Evolutionary conservation across 2,797 vertebrate species (phyloP).

Genomic region (Lophotriccus pileatus): DNA sequence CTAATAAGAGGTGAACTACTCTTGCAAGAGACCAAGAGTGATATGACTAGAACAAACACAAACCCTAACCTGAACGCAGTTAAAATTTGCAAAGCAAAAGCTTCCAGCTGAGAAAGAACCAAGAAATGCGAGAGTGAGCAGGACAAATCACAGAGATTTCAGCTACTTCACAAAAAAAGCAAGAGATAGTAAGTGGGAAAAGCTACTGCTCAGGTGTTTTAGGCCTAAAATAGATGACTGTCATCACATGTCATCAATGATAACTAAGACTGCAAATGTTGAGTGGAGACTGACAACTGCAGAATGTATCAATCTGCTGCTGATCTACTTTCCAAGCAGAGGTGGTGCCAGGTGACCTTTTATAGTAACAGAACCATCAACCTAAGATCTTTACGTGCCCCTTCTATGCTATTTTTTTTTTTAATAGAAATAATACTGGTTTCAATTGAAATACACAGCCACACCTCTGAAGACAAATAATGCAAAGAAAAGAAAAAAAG

Average conservation of each 20-base stretch:
- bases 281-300: background rate
- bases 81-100: background rate
- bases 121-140: background rate
- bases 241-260: background rate
- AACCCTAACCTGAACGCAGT: background rate
- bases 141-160: fast-evolving
- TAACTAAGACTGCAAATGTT: background rate
- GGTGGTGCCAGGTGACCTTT: background rate
- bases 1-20: background rate
- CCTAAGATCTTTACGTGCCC: background rate
- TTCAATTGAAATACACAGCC: background rate
- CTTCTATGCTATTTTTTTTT: background rate
- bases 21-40: background rate
- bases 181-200: background rate
- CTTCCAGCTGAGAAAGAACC: background rate
- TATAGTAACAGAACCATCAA: background rate
- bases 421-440: background rate
- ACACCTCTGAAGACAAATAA: background rate
- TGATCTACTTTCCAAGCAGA: background rate
- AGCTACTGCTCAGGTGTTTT: background rate
- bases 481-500: background rate
- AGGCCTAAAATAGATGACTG: background rate
- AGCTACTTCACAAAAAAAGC: background rate
- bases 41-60: background rate
- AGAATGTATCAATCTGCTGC: background rate